Evolutionary conservation across 2,888 invertebrate species (phyloP).

Genomic region (Aleiodes alternator): DNA sequence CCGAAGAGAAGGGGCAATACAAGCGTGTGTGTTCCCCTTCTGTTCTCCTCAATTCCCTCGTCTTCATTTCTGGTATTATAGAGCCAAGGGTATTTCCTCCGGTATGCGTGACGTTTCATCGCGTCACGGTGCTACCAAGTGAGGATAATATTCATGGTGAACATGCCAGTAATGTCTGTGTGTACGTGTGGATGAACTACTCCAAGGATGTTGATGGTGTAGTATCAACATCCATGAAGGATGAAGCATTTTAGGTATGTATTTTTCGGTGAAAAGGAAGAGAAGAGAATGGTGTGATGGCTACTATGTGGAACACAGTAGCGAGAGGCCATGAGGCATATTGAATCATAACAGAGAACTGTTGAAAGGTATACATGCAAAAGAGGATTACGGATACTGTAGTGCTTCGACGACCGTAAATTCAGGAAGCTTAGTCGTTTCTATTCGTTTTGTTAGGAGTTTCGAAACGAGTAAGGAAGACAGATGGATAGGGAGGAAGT

Average conservation of each 20-base stretch:
- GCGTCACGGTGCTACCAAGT: constrained; percentile 13
- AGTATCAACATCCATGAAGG: neutral
- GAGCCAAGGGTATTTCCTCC: constrained; percentile 19
- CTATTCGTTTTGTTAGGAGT: too few relatives aligned
- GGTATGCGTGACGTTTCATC: constrained; percentile 34
- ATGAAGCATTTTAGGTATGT: neutral
- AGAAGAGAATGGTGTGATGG: neutral
- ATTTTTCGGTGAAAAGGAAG: too few relatives aligned
- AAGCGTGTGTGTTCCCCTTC: neutral
- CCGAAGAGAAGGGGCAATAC: neutral
- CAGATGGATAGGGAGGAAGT: neutral
- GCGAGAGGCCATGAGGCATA: constrained; percentile 8
- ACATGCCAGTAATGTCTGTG: neutral
- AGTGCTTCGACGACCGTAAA: constrained; percentile 12
- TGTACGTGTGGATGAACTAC: neutral
- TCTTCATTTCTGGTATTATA: constrained; percentile 7
- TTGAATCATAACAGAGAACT: constrained; percentile 9
- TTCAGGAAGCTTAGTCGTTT: neutral
- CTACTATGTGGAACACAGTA: constrained; percentile 12
- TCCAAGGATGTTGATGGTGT: neutral
- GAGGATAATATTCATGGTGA: constrained; percentile 17
- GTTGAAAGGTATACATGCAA: constrained; percentile 14
- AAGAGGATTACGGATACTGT: constrained; percentile 21
- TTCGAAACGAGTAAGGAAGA: neutral
- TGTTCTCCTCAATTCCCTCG: too few relatives aligned